A percentile compares a stretch with the other conserved stretches of the same genome.
These are phyloP conservation scores for Parelbella ahira DNA, from an alignment of 2,888 invertebrate genomes.

Conservation along the genomic window DNA sequence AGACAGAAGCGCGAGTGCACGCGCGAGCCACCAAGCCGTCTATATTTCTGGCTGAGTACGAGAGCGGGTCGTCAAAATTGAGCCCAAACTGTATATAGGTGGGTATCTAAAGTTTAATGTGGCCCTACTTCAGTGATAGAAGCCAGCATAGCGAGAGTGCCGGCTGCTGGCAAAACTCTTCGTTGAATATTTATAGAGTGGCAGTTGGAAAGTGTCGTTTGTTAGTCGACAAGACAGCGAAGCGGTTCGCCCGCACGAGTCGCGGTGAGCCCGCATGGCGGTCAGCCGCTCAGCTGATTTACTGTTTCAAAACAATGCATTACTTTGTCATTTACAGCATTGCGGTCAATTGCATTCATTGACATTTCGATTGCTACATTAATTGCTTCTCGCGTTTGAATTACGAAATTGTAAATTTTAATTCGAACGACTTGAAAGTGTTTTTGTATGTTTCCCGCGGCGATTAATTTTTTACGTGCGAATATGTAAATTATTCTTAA, in stretches of 20 bases:
- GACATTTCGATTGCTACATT: constrained; percentile 36
- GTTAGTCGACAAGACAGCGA: constrained; percentile 35
- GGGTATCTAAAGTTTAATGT: constrained; percentile 47
- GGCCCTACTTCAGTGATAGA: constrained; percentile 31
- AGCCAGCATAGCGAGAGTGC: constrained; percentile 47
- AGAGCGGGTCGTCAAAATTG: constrained; percentile 76
- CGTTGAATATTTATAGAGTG: constrained; percentile 70
- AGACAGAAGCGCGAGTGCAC: constrained; percentile 62
- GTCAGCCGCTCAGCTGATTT: constrained; percentile 59
- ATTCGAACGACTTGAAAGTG: constrained; percentile 7
- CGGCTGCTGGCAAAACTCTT: constrained; percentile 45
- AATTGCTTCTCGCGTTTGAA: constrained; percentile 22
- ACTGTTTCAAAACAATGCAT: constrained; percentile 46
- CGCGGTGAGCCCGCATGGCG: constrained; percentile 33
- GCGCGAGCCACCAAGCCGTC: constrained; percentile 50
- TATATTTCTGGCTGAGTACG: constrained; percentile 60
- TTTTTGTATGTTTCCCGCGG: constrained; percentile 2
- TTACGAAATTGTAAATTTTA: constrained; percentile 16
- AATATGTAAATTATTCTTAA: no score
- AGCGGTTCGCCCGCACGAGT: constrained; percentile 33
- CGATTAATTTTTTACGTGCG: background rate
- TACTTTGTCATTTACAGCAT: constrained; percentile 39
- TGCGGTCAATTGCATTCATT: constrained; percentile 42
- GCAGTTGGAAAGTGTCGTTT: constrained; percentile 66
- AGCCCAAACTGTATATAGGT: constrained; percentile 79